A percentile compares a stretch with the other conserved stretches of the same genome.
Evolutionary conservation across 2,888 invertebrate species (phyloP).

Genomic region (Euzetes globulus): DNA sequence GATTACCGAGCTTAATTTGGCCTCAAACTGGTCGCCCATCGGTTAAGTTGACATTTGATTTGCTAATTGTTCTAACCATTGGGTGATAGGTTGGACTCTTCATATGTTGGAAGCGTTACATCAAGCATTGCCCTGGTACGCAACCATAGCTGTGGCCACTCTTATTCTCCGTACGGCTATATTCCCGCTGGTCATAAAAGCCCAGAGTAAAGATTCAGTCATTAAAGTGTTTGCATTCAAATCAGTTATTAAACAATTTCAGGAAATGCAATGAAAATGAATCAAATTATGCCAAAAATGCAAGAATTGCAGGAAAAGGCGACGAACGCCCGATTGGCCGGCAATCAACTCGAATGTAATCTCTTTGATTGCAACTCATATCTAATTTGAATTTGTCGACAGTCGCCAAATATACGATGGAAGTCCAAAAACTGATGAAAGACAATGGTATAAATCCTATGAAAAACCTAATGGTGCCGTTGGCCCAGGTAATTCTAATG

Average conservation of each 20-base stretch:
- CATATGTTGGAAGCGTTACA: slow-evolving; percentile 29
- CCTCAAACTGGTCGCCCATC: slow-evolving; percentile 26
- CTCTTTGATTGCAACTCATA: not conserved
- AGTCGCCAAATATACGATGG: slow-evolving; percentile 58
- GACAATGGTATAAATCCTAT: slow-evolving; percentile 70
- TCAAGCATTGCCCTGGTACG: slow-evolving; percentile 88
- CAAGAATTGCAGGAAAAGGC: slow-evolving; percentile 72
- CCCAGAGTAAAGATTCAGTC: slow-evolving; percentile 17
- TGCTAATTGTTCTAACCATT: not conserved
- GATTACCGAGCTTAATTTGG: slow-evolving; percentile 3
- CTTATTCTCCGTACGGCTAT: slow-evolving; percentile 63
- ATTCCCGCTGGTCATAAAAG: slow-evolving; percentile 74
- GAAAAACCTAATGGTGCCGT: slow-evolving; percentile 59
- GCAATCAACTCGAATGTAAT: slow-evolving; percentile 65
- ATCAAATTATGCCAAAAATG: slow-evolving; percentile 76
- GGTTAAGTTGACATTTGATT: not conserved
- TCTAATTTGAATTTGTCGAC: not conserved
- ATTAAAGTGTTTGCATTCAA: too few relatives aligned
- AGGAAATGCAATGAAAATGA: slow-evolving; percentile 65
- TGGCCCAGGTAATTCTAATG: slow-evolving; percentile 45
- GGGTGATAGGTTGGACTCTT: slow-evolving; percentile 21
- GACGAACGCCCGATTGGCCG: slow-evolving; percentile 74
- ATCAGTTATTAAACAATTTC: not conserved
- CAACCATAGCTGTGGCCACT: slow-evolving; percentile 73
- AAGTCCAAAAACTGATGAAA: slow-evolving; percentile 73